Evolutionary conservation across 2,888 invertebrate species (phyloP).

Genomic region (Andrena camellia): DNA sequence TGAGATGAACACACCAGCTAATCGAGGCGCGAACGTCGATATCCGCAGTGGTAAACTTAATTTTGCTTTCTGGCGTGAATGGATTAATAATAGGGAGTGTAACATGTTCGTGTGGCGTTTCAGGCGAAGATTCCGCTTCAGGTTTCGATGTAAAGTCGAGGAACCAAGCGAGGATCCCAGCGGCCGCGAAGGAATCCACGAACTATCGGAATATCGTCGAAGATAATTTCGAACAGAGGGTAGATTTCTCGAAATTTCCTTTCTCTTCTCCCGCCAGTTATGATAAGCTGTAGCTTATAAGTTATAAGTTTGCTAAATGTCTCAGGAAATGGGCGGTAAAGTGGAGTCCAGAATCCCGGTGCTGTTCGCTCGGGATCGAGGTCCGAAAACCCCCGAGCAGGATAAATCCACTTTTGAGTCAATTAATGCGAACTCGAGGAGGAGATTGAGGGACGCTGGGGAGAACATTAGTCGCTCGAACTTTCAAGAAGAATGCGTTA

Average conservation of each 20-base stretch:
- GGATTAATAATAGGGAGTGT: not conserved
- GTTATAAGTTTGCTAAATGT: not conserved
- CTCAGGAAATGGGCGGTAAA: constrained; percentile 59
- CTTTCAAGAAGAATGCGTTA: constrained; percentile 33
- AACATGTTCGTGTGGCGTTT: not conserved
- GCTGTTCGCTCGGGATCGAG: constrained; percentile 60
- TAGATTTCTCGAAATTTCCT: constrained; percentile 18
- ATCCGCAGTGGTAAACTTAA: constrained; percentile 39
- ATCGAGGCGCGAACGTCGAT: constrained; percentile 7
- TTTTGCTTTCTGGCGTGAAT: not conserved
- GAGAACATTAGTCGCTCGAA: constrained; percentile 35
- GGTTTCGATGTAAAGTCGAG: constrained; percentile 46
- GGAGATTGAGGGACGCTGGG: constrained; percentile 28
- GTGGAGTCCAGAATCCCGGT: constrained; percentile 72
- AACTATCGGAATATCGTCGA: constrained; percentile 46
- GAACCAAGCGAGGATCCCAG: constrained; percentile 41
- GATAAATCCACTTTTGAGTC: constrained; percentile 43
- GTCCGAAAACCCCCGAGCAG: constrained; percentile 29
- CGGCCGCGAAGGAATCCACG: constrained; percentile 29
- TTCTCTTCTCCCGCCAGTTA: not conserved
- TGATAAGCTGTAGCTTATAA: constrained; percentile 15
- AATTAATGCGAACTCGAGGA: constrained; percentile 39
- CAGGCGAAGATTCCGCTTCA: constrained; percentile 42
- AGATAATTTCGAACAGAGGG: constrained; percentile 48
- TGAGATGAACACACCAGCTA: constrained; percentile 28